These are phyloP conservation scores for Mionectes olivaceus DNA, from an alignment of 2,797 vertebrate species.

Conservation along the genomic window DNA sequence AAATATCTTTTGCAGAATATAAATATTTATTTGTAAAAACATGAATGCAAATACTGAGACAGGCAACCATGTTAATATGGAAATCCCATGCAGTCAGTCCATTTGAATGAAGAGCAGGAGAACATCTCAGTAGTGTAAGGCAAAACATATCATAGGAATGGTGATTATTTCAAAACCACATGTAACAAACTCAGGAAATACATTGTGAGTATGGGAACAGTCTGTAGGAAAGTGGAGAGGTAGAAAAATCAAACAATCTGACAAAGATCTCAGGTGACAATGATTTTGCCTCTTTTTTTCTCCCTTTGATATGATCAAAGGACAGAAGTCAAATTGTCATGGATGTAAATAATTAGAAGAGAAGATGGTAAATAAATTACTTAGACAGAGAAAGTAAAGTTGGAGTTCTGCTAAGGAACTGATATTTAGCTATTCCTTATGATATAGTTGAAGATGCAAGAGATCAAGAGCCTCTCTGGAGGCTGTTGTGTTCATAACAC, in stretches of 20 bases:
- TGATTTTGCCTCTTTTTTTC: neutral
- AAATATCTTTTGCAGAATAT: neutral
- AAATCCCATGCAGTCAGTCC: neutral
- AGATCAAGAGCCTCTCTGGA: neutral
- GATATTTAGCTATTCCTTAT: neutral
- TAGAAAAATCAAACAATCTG: neutral
- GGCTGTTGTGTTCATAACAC: neutral
- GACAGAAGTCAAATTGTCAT: neutral
- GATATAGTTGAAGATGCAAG: neutral
- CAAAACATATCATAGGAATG: neutral
- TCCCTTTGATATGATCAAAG: neutral
- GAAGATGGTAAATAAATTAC: neutral
- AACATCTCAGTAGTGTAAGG: neutral
- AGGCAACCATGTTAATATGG: fast-evolving
- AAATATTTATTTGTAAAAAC: neutral
- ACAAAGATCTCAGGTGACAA: neutral
- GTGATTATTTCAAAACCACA: neutral
- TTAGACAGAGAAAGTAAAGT: neutral
- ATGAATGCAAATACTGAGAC: neutral
- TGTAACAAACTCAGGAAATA: neutral
- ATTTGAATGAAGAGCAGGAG: neutral
- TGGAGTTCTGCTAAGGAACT: neutral
- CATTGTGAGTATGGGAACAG: neutral
- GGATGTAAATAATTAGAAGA: neutral
- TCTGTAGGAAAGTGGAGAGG: neutral